phyloP scores from a whole-genome alignment of 2,797 vertebrate genomes.

The Danio aesculapii region DNA sequence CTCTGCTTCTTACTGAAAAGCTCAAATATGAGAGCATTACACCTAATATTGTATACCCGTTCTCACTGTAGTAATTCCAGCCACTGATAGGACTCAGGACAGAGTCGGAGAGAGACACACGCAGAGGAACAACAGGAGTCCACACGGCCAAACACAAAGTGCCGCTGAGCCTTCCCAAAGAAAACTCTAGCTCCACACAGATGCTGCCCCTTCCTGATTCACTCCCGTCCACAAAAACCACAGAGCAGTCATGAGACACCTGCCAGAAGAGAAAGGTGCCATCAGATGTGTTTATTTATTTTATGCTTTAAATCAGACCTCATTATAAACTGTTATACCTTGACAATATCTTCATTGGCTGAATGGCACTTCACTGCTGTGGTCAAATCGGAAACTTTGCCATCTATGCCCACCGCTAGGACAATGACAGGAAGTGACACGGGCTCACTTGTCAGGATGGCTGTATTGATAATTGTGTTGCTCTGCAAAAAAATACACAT shows the following conservation, averaged over 20 bases:
- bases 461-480: slow-evolving; percentile 78
- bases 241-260: slow-evolving; percentile 77
- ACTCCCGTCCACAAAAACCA: slow-evolving; percentile 77
- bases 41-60: slow-evolving; percentile 62
- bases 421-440: slow-evolving; percentile 76
- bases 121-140: slow-evolving; percentile 76
- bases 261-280: slow-evolving; percentile 41
- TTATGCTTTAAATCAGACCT: not conserved
- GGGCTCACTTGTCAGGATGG: slow-evolving; percentile 73
- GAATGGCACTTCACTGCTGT: slow-evolving; percentile 75
- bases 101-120: slow-evolving; percentile 73
- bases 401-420: slow-evolving; percentile 68
- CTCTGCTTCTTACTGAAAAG: too few relatives aligned
- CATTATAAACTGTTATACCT: slow-evolving; percentile 62
- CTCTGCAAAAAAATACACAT: slow-evolving; percentile 64
- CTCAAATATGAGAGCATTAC: too few relatives aligned
- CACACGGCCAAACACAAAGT: slow-evolving; percentile 77
- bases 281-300: slow-evolving; percentile 11
- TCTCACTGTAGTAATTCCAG: slow-evolving; percentile 72
- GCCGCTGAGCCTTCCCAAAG: slow-evolving; percentile 69
- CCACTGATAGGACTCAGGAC: slow-evolving; percentile 75
- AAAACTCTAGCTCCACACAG: slow-evolving; percentile 75
- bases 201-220: slow-evolving; percentile 76
- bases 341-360: slow-evolving; percentile 72
- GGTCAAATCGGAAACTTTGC: slow-evolving; percentile 75